phyloP scores from a whole-genome alignment of 2,797 vertebrate species.

The Eupleurogrammus muticus region DNA sequence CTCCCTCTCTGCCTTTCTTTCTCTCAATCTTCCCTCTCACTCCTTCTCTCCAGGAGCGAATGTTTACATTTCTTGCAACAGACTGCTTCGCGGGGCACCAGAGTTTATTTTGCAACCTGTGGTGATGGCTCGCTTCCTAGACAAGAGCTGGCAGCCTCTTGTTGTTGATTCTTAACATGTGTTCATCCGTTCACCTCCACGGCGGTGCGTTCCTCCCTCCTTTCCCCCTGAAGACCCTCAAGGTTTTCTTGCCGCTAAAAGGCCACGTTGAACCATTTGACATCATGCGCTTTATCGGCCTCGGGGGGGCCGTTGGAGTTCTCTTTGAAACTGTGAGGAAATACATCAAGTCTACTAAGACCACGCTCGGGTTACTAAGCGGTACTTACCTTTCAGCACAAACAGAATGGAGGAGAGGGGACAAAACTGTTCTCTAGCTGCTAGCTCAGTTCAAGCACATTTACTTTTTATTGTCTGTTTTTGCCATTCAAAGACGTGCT shows the following conservation, averaged over 20 bases:
- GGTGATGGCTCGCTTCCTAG: slow-evolving; percentile 86
- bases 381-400: slow-evolving; percentile 54
- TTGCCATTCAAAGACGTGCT: slow-evolving; percentile 58
- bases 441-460: slow-evolving; percentile 48
- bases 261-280: slow-evolving; percentile 76
- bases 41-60: slow-evolving; percentile 66
- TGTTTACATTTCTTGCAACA: slow-evolving; percentile 84
- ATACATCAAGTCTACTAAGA: slow-evolving; percentile 62
- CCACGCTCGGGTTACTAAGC: slow-evolving; percentile 47
- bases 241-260: slow-evolving; percentile 68
- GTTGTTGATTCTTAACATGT: slow-evolving; percentile 87
- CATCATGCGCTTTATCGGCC: slow-evolving; percentile 72
- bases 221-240: slow-evolving; percentile 60
- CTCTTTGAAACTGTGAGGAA: slow-evolving; percentile 72
- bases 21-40: slow-evolving; percentile 45
- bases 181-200: slow-evolving; percentile 82
- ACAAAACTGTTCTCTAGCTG: slow-evolving; percentile 41
- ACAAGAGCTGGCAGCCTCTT: slow-evolving; percentile 80
- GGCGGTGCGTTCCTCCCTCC: slow-evolving; percentile 50
- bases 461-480: slow-evolving; percentile 66
- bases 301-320: slow-evolving; percentile 55
- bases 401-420: slow-evolving; percentile 11
- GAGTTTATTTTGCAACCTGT: slow-evolving; percentile 87
- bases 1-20: slow-evolving; percentile 33
- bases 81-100: slow-evolving; percentile 81